These are phyloP conservation scores for Motacilla alba DNA, from an alignment of 2,113 vertebrate genomes.

Conservation along the genomic window DNA sequence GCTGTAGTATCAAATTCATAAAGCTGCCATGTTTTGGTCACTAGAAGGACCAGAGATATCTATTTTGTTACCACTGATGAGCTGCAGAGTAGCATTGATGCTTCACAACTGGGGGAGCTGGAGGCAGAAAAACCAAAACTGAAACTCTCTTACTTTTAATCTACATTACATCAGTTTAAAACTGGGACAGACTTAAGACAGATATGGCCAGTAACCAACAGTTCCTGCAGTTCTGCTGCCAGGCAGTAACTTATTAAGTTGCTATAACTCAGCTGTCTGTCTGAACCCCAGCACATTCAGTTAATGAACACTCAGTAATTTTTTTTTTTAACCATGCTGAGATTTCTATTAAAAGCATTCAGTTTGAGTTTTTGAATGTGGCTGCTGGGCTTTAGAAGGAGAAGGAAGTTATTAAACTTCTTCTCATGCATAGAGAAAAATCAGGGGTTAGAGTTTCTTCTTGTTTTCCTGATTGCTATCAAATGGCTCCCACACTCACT, in stretches of 20 bases:
- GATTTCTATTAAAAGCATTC: constrained; percentile 36
- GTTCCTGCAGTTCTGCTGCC: constrained; percentile 10
- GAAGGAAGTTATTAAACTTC: not conserved
- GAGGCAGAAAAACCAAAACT: not conserved
- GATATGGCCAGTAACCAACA: not conserved
- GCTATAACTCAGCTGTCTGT: constrained; percentile 19
- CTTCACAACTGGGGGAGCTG: not conserved
- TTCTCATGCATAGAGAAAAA: not conserved
- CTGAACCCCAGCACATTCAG: not conserved
- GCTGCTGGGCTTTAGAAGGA: constrained; percentile 31
- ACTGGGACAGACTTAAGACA: not conserved
- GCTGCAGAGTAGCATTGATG: not conserved
- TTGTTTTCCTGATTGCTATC: not conserved
- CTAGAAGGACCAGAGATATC: not conserved
- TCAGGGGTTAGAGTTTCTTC: not conserved
- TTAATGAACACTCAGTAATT: not conserved
- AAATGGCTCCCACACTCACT: not conserved
- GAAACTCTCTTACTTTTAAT: not conserved
- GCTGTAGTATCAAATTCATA: not conserved
- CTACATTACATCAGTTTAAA: not conserved
- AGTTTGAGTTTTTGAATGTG: not conserved
- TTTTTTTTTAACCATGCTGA: constrained; percentile 29
- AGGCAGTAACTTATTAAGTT: not conserved
- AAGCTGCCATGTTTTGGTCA: not conserved
- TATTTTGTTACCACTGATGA: not conserved